Evolutionary conservation across 1,140 invertebrate genomes (phyloP), one percentile per base, ranked within the genome.

Genomic region (Tetramorium simillimum): DNA sequence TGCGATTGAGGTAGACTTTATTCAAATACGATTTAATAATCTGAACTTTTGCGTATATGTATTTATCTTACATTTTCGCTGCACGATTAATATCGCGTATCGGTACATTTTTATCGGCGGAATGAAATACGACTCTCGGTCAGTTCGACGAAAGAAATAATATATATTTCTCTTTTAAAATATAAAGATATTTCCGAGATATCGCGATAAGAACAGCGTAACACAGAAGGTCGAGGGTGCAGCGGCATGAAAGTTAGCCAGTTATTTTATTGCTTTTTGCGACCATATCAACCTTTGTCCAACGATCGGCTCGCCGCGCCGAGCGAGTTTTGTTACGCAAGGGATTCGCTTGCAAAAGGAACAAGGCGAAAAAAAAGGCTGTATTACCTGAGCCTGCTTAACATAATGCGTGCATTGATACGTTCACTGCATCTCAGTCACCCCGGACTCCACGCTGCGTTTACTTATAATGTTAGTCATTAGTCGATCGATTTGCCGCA

Each of bases 291-390:
- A 80, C 24, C 24, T 72, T 43, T 46, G 63, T 82, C 16, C 65
- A 58, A 40, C 33, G 40, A 46, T 72, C 67, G 18, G 33, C n/a
- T 69, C 46, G 46, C 33, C 60, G 10, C 46, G 46, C 33, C 60
- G 10, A 65, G 28, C 60, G 77, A 51, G 67, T 60, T 58, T 7
- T 53, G 33, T 82, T 73, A 73, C 53, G 67, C 67, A 82, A 73
- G 24, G 49, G 78, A 69, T 81, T 70, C 65, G 49, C 65, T 81
- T 70, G 63, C 63, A 81, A 81, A 56, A 82, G 65, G 37, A 21
- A 58, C 40, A n/a, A 60, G 12, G n/a, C 0, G 33, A 73, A 51
- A 82, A 72, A 46, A 33, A 53, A 53, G 12, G 51, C 21, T 1
- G 24, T 24, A 37, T 70, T 56, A 56, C 53, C 53, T n/a, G 24